phyloP scores from a whole-genome alignment of 2,113 vertebrate species.

The Thryonomys swinderianus region DNA sequence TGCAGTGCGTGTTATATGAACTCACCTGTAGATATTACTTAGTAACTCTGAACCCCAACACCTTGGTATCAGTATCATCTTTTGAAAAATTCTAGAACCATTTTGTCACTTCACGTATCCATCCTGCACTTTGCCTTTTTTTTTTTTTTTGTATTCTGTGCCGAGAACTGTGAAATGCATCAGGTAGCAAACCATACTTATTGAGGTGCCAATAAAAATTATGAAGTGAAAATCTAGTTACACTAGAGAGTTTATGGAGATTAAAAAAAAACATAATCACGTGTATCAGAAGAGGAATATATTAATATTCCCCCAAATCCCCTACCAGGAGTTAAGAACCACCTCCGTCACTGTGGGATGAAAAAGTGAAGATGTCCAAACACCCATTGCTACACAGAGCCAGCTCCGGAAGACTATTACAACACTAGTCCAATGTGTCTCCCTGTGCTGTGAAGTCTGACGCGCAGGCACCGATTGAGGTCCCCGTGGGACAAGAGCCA shows the following conservation, averaged over 20 bases:
- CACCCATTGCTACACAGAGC: not conserved
- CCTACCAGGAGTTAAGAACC: not conserved
- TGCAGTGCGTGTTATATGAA: not conserved
- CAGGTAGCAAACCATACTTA: not conserved
- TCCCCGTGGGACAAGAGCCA: not conserved
- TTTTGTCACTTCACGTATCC: not conserved
- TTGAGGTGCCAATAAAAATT: not conserved
- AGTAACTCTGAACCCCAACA: not conserved
- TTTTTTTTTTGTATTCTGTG: not conserved
- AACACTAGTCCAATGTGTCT: not conserved
- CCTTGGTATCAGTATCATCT: not conserved
- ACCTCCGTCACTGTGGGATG: not conserved
- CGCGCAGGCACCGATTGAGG: not conserved
- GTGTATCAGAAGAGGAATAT: not conserved
- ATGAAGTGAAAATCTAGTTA: not conserved
- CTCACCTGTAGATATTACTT: not conserved
- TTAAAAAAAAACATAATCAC: not conserved
- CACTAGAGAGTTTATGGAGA: not conserved
- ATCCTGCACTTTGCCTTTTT: not conserved
- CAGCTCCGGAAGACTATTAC: not conserved
- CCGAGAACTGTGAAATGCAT: not conserved
- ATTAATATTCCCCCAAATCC: not conserved
- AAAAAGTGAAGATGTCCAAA: not conserved
- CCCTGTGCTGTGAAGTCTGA: not conserved
- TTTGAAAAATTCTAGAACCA: not conserved